Conservation (phyloP, 2,888 invertebrate genomes). For the Proisotoma minuta region DNA sequence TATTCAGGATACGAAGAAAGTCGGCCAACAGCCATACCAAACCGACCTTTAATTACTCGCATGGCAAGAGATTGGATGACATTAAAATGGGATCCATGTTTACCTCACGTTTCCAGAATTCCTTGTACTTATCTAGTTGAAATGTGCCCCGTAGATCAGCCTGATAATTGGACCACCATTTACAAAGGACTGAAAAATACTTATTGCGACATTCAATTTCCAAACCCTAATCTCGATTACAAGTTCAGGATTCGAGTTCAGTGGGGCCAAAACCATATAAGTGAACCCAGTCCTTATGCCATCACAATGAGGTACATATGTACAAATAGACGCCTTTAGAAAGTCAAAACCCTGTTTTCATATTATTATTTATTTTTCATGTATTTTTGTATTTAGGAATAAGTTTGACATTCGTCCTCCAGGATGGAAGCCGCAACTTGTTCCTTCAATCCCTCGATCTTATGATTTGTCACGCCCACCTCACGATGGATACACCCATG, state of each 20-base stretch:
- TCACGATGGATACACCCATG: constrained; percentile 75
- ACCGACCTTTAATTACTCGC: constrained; percentile 84
- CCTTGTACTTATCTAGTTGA: constrained; percentile 94
- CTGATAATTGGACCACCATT: constrained; percentile 19
- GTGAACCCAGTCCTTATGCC: constrained; percentile 90
- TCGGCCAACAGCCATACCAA: constrained; percentile 79
- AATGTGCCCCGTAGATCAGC: constrained; percentile 62
- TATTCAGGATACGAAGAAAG: constrained; percentile 79
- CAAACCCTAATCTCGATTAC: constrained; percentile 91
- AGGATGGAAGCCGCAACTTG: constrained; percentile 34
- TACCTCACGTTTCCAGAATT: constrained; percentile 66
- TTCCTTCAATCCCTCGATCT: constrained; percentile 65
- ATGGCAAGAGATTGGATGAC: constrained; percentile 86
- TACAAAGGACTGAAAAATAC: constrained; percentile 67
- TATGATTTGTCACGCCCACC: constrained; percentile 84
- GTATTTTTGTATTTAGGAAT: constrained; percentile 55
- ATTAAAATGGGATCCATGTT: constrained; percentile 88
- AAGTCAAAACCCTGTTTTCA: background rate
- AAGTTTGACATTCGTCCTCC: constrained; percentile 76
- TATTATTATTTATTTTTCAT: background rate
- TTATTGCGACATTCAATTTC: constrained; percentile 79
- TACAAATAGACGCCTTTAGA: no score
- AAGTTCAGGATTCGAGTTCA: constrained; percentile 92
- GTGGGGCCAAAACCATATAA: constrained; percentile 84
- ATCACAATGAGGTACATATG: constrained; percentile 63